These are phyloP conservation scores for Alaudala cheleensis DNA, from an alignment of 2,113 vertebrate genomes.

Conservation along the genomic window DNA sequence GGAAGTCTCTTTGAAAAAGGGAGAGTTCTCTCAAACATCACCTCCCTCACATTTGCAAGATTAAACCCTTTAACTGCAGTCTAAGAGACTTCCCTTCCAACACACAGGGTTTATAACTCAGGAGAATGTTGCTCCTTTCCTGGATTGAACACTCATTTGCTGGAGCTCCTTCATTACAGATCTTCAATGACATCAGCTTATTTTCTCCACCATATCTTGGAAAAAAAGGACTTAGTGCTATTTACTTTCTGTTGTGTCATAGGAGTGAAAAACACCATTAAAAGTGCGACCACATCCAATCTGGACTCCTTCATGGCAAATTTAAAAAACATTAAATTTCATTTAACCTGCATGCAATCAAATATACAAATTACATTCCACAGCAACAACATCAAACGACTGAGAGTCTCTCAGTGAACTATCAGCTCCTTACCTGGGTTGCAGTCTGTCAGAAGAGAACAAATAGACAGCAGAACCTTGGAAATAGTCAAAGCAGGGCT, in stretches of 20 bases:
- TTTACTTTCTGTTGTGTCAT: background rate
- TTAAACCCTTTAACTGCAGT: background rate
- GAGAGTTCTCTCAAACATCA: background rate
- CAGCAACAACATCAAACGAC: background rate
- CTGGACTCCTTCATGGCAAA: background rate
- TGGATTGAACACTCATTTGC: background rate
- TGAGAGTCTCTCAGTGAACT: background rate
- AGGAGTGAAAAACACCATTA: background rate
- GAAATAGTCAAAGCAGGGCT: conserved; percentile 93
- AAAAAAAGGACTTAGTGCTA: background rate
- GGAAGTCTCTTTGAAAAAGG: background rate
- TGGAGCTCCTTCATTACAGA: background rate
- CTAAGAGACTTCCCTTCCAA: background rate
- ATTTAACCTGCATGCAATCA: background rate
- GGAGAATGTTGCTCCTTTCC: background rate
- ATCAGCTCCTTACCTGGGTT: conserved; percentile 83
- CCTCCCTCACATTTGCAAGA: background rate
- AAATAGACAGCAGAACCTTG: conserved; percentile 93
- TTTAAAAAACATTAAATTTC: background rate
- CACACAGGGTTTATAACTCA: background rate
- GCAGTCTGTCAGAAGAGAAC: conserved; percentile 93
- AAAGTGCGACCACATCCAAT: background rate
- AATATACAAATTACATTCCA: background rate
- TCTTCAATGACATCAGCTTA: background rate
- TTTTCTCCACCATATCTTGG: background rate